Evolutionary conservation across 2,797 vertebrate genomes (phyloP).

Genomic region (Erethizon dorsatum): DNA sequence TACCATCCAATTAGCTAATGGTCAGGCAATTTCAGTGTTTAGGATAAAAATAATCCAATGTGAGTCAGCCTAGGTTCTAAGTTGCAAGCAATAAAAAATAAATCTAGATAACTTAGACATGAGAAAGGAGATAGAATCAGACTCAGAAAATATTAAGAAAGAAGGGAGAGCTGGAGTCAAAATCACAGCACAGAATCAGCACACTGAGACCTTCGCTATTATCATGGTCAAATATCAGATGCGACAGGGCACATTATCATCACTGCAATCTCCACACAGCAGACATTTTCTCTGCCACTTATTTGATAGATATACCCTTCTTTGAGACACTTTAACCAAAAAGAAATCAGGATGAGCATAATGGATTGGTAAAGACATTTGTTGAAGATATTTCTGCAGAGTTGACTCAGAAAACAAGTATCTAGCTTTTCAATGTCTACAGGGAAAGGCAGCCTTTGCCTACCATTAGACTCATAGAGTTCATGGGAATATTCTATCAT

Average conservation of each 20-base stretch:
- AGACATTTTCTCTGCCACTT: background rate
- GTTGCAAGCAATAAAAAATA: background rate
- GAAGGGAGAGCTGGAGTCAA: background rate
- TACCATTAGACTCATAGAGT: background rate
- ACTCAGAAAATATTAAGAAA: background rate
- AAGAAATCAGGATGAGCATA: background rate
- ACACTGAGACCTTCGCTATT: background rate
- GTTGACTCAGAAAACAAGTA: background rate
- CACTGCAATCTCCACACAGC: fast-evolving
- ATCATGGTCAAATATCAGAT: background rate
- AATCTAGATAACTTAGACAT: background rate
- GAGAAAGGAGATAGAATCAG: background rate
- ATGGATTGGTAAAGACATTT: background rate
- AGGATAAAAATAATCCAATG: background rate
- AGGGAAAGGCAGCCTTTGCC: background rate
- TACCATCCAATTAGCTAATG: background rate
- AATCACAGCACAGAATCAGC: background rate
- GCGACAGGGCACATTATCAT: background rate
- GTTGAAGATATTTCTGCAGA: background rate
- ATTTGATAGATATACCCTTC: background rate
- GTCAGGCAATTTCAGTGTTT: background rate
- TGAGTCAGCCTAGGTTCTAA: background rate
- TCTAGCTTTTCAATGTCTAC: background rate
- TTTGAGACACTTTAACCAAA: background rate
- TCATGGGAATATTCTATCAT: background rate